These are phyloP conservation scores for Petrolisthes cinctipes DNA, from an alignment of 2,888 invertebrate species.

Conservation along the genomic window DNA sequence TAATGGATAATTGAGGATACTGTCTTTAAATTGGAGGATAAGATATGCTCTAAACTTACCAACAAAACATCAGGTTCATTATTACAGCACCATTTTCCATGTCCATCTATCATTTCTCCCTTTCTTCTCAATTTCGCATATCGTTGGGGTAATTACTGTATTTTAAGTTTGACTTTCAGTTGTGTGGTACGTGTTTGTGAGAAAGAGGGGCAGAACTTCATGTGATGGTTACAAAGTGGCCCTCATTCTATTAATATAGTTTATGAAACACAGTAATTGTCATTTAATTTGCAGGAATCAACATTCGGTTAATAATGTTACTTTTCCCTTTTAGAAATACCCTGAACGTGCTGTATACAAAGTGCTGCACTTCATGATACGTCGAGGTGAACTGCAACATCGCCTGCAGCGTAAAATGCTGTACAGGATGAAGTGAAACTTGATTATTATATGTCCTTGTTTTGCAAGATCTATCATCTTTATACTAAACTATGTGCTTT, in stretches of 20 bases:
- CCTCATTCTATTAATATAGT: neutral
- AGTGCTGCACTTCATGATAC: slow-evolving; percentile 93
- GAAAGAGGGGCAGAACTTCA: no score
- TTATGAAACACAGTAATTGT: neutral
- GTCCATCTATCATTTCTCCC: no score
- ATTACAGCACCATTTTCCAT: no score
- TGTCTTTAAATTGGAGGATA: no score
- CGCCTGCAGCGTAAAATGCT: slow-evolving; percentile 97
- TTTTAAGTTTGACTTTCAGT: no score
- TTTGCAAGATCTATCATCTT: neutral
- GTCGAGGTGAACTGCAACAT: slow-evolving; percentile 95
- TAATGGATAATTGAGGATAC: no score
- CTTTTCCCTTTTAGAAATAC: slow-evolving; percentile 77
- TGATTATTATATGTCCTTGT: neutral
- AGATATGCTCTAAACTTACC: no score
- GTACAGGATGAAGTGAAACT: slow-evolving; percentile 82
- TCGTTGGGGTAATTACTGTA: no score
- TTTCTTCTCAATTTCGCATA: no score
- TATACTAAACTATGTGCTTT: neutral
- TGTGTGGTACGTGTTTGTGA: no score
- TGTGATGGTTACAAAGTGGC: no score
- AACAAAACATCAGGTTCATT: no score
- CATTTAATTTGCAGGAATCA: neutral
- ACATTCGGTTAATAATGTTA: neutral
- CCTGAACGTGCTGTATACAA: slow-evolving; percentile 88